Conservation (phyloP, 2,113 vertebrate genomes). For the Aspiorhynchus laticeps region DNA sequence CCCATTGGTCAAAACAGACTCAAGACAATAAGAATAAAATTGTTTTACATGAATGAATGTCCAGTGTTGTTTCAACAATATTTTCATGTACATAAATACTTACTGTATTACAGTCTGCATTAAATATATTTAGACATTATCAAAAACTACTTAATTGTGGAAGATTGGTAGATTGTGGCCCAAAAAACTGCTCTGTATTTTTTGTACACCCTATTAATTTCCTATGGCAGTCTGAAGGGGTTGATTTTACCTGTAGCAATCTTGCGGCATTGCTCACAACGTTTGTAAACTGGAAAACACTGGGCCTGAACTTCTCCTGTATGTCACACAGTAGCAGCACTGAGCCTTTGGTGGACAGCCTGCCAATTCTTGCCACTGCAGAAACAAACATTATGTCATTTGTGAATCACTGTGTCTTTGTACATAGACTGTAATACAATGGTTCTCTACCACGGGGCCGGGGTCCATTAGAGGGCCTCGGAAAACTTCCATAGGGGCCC, state of each 20-base stretch:
- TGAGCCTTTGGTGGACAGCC: constrained; percentile 73
- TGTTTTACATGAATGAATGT: background rate
- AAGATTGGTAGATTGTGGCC: background rate
- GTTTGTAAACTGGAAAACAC: constrained; percentile 81
- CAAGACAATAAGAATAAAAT: background rate
- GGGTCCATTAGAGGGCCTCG: background rate
- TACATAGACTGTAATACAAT: background rate
- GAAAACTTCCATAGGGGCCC: background rate
- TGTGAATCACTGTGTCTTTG: background rate
- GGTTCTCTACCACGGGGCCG: background rate
- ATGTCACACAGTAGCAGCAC: constrained; percentile 89
- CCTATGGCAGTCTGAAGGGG: background rate
- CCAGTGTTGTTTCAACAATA: background rate
- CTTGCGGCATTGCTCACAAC: constrained; percentile 83
- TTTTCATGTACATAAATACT: background rate
- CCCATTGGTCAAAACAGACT: background rate
- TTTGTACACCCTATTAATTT: background rate
- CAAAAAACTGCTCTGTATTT: background rate
- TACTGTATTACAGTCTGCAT: too few species aligned
- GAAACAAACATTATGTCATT: background rate
- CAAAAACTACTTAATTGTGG: background rate
- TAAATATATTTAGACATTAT: background rate
- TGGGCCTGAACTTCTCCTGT: constrained; percentile 88
- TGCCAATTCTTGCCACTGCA: constrained; percentile 74
- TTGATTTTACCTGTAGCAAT: constrained; percentile 79